These are phyloP conservation scores for Diploscapter pachys DNA, from an alignment of 1,140 invertebrate genomes.

Conservation along the genomic window DNA sequence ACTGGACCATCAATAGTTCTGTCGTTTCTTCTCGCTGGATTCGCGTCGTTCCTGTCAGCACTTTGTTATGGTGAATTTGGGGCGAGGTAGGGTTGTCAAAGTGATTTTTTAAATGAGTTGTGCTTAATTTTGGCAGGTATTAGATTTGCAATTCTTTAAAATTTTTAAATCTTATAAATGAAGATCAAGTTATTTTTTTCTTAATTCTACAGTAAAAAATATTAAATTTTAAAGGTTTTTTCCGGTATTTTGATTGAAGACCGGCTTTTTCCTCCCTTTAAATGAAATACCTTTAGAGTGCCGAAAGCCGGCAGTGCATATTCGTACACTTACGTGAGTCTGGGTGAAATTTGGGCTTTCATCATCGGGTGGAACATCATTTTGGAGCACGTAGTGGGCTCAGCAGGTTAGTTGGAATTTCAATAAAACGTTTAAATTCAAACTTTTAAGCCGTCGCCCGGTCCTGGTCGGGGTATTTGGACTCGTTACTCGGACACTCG, in stretches of 20 bases:
- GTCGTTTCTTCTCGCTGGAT: conserved; percentile 79
- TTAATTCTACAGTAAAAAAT: no score
- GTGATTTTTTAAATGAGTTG: no score
- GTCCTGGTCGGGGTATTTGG: conserved; percentile 87
- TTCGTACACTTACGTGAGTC: conserved; percentile 64
- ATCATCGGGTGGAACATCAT: conserved; percentile 78
- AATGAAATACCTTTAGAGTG: conserved; percentile 63
- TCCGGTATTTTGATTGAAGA: no score
- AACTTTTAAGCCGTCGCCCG: conserved; percentile 71
- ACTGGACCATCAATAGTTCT: conserved; percentile 83
- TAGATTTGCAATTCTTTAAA: no score
- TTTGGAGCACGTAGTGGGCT: conserved; percentile 66
- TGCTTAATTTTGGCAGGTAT: no score
- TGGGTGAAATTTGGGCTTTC: conserved; percentile 90
- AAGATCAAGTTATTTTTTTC: no score
- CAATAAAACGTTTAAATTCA: conserved; percentile 1
- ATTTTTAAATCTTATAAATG: no score
- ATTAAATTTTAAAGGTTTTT: no score
- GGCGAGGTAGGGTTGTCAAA: conserved; percentile 60
- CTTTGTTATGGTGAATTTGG: conserved; percentile 89
- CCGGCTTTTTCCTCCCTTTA: not conserved
- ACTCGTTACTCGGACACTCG: conserved; percentile 74
- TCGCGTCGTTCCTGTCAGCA: conserved; percentile 75
- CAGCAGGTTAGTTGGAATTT: conserved; percentile 64
- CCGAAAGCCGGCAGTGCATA: conserved; percentile 87